Evolutionary conservation across 2,113 vertebrate genomes (phyloP).

Genomic region (Arvicanthis niloticus): DNA sequence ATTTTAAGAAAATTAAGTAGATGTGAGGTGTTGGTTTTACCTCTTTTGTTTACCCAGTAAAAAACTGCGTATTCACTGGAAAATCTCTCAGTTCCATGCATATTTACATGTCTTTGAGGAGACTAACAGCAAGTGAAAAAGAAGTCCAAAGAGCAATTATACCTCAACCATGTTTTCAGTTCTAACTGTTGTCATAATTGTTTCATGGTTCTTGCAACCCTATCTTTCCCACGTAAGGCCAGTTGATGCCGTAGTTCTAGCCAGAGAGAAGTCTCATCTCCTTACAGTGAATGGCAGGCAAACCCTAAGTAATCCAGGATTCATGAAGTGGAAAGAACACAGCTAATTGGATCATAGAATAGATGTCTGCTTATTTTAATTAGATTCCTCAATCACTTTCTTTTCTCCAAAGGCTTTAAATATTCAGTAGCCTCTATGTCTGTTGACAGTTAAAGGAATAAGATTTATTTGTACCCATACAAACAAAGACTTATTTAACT

Average conservation of each 20-base stretch:
- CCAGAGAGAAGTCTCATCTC: background rate
- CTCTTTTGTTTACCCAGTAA: background rate
- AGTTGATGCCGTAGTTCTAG: background rate
- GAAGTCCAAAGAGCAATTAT: background rate
- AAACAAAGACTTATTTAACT: conserved; percentile 10
- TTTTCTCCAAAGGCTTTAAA: background rate
- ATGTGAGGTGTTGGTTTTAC: background rate
- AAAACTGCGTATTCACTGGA: background rate
- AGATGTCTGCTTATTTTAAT: conserved; percentile 26
- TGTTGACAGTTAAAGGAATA: background rate
- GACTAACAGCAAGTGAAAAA: background rate
- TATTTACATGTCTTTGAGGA: background rate
- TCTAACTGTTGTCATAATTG: background rate
- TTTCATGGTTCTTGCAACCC: background rate
- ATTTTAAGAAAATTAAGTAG: background rate
- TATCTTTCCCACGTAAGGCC: background rate
- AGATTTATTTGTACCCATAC: background rate
- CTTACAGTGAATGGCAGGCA: background rate
- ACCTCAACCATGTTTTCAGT: background rate
- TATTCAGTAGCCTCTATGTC: background rate
- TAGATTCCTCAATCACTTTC: conserved; percentile 21
- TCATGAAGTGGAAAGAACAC: background rate
- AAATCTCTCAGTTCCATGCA: background rate
- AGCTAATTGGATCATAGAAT: conserved; percentile 31
- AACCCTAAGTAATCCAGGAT: background rate